Base-by-base conservation (phyloP, 2,797 vertebrate genomes). In the Hypotaenidia philippensis region DNA sequence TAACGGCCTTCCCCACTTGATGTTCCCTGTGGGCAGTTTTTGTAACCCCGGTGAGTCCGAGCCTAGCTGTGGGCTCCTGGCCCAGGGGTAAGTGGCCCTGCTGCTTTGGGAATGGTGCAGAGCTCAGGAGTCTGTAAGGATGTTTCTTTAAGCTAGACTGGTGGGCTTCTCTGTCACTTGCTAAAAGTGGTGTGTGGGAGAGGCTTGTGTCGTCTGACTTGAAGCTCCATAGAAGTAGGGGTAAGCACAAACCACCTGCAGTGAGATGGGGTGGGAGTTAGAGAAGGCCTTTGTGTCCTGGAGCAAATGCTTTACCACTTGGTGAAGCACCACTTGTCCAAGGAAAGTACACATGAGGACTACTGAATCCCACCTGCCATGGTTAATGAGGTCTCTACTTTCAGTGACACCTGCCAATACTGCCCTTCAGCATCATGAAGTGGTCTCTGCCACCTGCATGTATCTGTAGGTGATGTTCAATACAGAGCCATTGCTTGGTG, bases 21-120 rank as follows among this genome's bases (percentile, higher is more conserved):
- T 19, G 11, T 15, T 2, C 14, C 11, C 16, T 0, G 0, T 0
- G 13, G 22, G 29, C 18, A 47, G 17, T 15, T 12, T 5, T 17
- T 7, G n/a, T 44, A 34, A 10, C 9, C 27, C 10, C 3, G 2
- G 44, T 5, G 4, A 10, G 10, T 8, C 40, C 38, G 36, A 49
- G 23, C 34, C 4, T 19, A 6, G 17, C 27, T 38, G 21, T 22
- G 29, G 25, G 31, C 34, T 72, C 3, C 19, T 13, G 14, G 6
- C 21, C 15, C 15, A 6, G 32, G 17, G 7, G 11, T n/a, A 18
- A 18, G 32, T 7, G 5, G 26, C 29, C 19, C 27, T 20, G 0
- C 9, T 40, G 69, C 47, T 57, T 18, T 34, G n/a, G 5, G 8
- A 4, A n/a, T 38, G 22, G 41, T 38, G 45, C 60, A 1, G 36